Evolutionary conservation across 2,797 vertebrate genomes (phyloP), one percentile per base, ranked within the genome.

Genomic region (Melanotaenia trifasciata): DNA sequence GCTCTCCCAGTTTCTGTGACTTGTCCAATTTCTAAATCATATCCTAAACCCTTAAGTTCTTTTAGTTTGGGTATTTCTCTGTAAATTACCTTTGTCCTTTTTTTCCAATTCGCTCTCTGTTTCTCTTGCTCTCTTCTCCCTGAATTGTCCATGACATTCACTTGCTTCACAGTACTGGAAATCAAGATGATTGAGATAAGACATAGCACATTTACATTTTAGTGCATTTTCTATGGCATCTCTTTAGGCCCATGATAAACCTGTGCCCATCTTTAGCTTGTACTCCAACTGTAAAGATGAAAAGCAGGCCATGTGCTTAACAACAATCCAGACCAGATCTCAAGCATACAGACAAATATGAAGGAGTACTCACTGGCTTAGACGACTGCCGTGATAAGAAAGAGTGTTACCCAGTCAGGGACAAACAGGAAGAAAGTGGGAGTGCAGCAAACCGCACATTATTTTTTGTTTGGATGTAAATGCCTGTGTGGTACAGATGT

Each of bases 381-480:
- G 82, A 84, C 58, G 51, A 81, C 84, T 78, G 67, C 64, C 85
- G 77, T 63, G 80, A 89, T 83, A 85, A 84, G 85, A 81, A 87
- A 83, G 74, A 89, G 83, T 81, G 85, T 84, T 79, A 71, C 78
- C 84, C 81, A 80, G 78, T 70, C 79, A 74, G 84, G 82, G 79
- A 90, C 87, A 87, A 90, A 90, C 81, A 84, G 87, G 86, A 85
- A 87, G 83, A 89, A 81, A 85, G 84, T 84, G 79, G 89, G 85
- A 90, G 87, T 82, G 84, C 71, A 70, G 79, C 71, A 88, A 90
- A 87, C 80, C 45, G 53, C 67, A 70, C 72, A 87, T 90, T 92
- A 93, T 93, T 91, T 93, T 94, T 92, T 93, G 92, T 94, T 93
- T 92, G 83, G 86, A 92, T 92, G 91, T 90, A 89, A 93, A 94